A percentile compares a stretch with the other conserved stretches of the same genome.
phyloP scores from a whole-genome alignment of 2,888 invertebrate species.

The Volucella bombylans region DNA sequence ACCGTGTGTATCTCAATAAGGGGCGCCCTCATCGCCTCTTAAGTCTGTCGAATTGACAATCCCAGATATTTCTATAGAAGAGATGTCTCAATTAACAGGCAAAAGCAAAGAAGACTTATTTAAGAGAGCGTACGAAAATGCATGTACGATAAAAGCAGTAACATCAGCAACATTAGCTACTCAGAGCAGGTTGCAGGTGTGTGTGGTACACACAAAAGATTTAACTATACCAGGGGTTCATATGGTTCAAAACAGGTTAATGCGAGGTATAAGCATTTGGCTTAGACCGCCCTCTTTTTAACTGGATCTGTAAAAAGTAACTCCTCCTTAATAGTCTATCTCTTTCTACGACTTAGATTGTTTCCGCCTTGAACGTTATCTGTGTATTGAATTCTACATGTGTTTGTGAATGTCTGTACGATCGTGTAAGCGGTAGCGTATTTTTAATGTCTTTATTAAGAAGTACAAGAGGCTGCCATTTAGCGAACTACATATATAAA shows the following conservation, averaged over 20 bases:
- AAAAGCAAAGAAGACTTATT: constrained; percentile 32
- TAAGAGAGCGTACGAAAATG: constrained; percentile 59
- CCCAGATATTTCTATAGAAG: constrained; percentile 59
- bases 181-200: constrained; percentile 37
- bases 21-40: constrained; percentile 67
- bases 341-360: constrained; percentile 20
- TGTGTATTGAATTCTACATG: constrained; percentile 11
- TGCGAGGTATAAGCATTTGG: constrained; percentile 1
- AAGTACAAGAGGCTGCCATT: constrained; percentile 50
- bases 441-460: constrained; percentile 64
- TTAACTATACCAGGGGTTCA: constrained; percentile 1
- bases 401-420: constrained; percentile 7
- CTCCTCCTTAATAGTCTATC: constrained; percentile 36
- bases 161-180: constrained; percentile 31
- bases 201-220: constrained; percentile 33
- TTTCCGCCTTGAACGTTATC: constrained; percentile 9
- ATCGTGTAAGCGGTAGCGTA: constrained; percentile 43
- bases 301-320: constrained; percentile 17
- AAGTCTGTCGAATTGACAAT: constrained; percentile 69
- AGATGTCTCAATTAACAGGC: constrained; percentile 69
- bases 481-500: constrained; percentile 46
- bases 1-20: constrained; percentile 60
- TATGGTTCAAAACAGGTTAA: constrained; percentile 44
- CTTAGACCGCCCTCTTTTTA: constrained; percentile 51
- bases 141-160: constrained; percentile 43